phyloP scores from a whole-genome alignment of 1,140 invertebrate species.

The Micrasema minimum region DNA sequence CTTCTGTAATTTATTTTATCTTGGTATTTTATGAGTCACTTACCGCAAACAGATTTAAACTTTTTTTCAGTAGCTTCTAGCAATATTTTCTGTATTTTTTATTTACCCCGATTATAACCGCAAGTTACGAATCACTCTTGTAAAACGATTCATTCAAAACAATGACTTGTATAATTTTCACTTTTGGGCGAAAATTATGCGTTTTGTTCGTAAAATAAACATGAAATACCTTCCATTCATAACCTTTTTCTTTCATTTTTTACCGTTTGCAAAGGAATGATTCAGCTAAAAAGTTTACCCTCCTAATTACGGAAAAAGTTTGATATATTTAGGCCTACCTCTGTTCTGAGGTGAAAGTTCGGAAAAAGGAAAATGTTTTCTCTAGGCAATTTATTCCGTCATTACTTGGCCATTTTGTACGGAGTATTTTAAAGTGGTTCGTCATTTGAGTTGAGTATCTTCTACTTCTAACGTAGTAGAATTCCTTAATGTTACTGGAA shows the following conservation, averaged over 20 bases:
- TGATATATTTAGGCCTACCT: constrained; percentile 8
- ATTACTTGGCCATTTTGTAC: constrained; percentile 6
- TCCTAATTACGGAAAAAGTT: constrained; percentile 25
- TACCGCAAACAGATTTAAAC: too few species aligned
- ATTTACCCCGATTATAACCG: too few species aligned
- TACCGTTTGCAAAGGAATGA: constrained; percentile 3
- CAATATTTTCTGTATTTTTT: too few species aligned
- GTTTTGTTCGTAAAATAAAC: neutral
- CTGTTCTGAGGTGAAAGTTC: neutral
- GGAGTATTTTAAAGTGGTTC: constrained; percentile 10
- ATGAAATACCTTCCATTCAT: neutral
- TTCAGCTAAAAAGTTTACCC: constrained; percentile 18
- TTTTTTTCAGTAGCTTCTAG: too few species aligned
- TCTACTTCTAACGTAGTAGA: neutral
- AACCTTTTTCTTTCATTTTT: constrained; percentile 1
- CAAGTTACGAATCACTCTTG: too few species aligned
- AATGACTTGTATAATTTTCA: too few species aligned
- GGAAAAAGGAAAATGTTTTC: constrained; percentile 4
- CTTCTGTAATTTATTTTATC: too few species aligned
- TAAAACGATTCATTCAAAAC: too few species aligned
- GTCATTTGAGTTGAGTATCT: neutral
- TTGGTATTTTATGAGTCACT: too few species aligned
- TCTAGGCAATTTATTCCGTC: too few species aligned
- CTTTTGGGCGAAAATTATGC: constrained; percentile 1
- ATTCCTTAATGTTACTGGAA: neutral